These are phyloP conservation scores for Delia radicum DNA, from an alignment of 1,140 invertebrate genomes.

Conservation along the genomic window DNA sequence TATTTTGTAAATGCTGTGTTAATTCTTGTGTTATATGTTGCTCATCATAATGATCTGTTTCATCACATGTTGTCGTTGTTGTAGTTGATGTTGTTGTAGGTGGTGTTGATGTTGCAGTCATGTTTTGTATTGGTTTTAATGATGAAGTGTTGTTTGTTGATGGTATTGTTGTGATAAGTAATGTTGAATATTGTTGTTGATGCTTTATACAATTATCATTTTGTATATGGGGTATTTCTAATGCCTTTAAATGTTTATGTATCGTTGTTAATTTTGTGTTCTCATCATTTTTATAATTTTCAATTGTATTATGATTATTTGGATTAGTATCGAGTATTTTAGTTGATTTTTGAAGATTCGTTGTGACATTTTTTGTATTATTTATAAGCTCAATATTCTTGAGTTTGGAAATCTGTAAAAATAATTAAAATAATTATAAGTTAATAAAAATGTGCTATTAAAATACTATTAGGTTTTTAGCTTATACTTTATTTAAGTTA, in stretches of 20 bases:
- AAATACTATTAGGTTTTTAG: too few species aligned
- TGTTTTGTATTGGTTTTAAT: background rate
- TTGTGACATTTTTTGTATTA: conserved; percentile 45
- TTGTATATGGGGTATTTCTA: conserved; percentile 2
- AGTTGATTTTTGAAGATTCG: conserved; percentile 22
- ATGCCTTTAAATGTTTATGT: background rate
- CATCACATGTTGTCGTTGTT: conserved; percentile 23
- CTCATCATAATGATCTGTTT: conserved; percentile 27
- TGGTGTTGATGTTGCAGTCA: background rate
- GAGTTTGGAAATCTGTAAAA: conserved; percentile 51
- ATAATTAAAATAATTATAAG: conserved; percentile 29
- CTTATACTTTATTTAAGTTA: too few species aligned
- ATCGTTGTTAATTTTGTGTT: background rate
- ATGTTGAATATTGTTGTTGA: background rate
- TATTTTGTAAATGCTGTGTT: conserved; percentile 15
- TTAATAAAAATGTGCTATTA: background rate
- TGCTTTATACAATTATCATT: background rate
- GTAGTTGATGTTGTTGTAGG: background rate
- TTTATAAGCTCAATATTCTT: conserved; percentile 56
- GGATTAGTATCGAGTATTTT: conserved; percentile 27
- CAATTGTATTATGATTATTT: background rate
- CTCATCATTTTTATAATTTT: background rate
- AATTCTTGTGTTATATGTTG: conserved; percentile 12
- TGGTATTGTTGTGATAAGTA: background rate
- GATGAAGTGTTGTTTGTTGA: background rate